Percentiles rank a stretch among this genome's conserved stretches.
These are phyloP conservation scores for Eudasyphora cyanicolor DNA, from an alignment of 2,888 invertebrate genomes.

Conservation along the genomic window DNA sequence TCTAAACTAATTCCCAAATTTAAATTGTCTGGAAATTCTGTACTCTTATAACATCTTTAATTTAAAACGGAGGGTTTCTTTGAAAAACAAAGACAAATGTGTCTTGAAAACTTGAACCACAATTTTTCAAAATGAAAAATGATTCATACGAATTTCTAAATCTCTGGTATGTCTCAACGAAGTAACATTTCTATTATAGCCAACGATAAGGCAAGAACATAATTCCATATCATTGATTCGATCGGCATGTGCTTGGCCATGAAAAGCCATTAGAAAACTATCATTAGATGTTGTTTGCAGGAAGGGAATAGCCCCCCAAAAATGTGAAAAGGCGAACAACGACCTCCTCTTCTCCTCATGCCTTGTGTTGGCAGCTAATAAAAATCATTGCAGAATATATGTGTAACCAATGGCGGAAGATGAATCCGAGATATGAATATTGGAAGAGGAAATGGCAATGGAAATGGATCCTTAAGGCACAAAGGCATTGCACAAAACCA, in stretches of 20 bases:
- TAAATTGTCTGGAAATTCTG: no score
- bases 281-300: constrained; percentile 54
- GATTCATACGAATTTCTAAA: not conserved
- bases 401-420: constrained; percentile 58
- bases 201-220: constrained; percentile 54
- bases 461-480: constrained; percentile 19
- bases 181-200: constrained; percentile 57
- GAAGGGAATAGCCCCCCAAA: not conserved
- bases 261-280: constrained; percentile 65
- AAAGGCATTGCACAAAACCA: not conserved
- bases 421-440: constrained; percentile 24
- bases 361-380: constrained; percentile 64
- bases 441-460: not conserved
- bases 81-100: no score
- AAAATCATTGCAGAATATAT: constrained; percentile 61
- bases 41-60: no score
- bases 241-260: constrained; percentile 46
- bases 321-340: not conserved
- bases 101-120: not conserved
- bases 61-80: no score
- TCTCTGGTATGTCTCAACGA: not conserved
- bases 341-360: not conserved
- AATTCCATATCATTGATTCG: constrained; percentile 20
- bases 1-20: no score
- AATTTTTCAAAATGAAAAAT: constrained; percentile 32